Percentiles rank a stretch among this genome's conserved stretches.
Conservation (phyloP, 2,113 vertebrate species). For the Nesogale talazaci region DNA sequence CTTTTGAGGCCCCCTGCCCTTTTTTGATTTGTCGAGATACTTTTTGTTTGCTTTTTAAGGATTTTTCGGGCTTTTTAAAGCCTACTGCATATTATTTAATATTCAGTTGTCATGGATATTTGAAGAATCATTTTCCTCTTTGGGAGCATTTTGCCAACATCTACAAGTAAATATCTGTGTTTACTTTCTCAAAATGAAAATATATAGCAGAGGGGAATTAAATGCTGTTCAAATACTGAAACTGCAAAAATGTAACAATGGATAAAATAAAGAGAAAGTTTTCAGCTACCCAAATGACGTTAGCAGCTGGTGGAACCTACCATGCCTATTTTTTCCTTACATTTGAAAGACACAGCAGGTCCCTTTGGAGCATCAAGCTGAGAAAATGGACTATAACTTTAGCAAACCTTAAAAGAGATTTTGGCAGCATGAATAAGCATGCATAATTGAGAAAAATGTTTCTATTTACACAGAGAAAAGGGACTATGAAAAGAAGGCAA, state of each 20-base stretch:
- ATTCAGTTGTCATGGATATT: constrained; percentile 38
- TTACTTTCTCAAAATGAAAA: constrained; percentile 57
- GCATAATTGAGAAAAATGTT: constrained; percentile 76
- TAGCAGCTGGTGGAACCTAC: constrained; percentile 59
- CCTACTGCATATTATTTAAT: constrained; percentile 48
- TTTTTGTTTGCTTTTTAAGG: neutral
- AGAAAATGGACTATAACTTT: constrained; percentile 79
- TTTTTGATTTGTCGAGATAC: neutral
- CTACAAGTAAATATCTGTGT: constrained; percentile 45
- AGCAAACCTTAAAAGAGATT: constrained; percentile 68
- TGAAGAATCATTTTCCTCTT: constrained; percentile 60
- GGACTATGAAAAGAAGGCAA: constrained; percentile 56
- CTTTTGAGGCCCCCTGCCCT: neutral
- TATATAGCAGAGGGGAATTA: constrained; percentile 59
- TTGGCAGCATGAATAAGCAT: constrained; percentile 71
- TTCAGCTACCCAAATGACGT: constrained; percentile 42
- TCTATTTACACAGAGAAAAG: constrained; percentile 37
- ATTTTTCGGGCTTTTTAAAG: neutral
- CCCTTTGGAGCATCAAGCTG: constrained; percentile 73
- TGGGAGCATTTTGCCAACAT: constrained; percentile 49
- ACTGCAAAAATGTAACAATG: constrained; percentile 59
- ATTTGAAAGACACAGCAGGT: constrained; percentile 75
- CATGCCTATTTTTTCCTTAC: constrained; percentile 67
- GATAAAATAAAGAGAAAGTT: constrained; percentile 60
- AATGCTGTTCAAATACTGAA: constrained; percentile 51